Evolutionary conservation across 92 coral and sea anemone genomes (phyloP).

Genomic region (Chrysogorgia sp.): DNA sequence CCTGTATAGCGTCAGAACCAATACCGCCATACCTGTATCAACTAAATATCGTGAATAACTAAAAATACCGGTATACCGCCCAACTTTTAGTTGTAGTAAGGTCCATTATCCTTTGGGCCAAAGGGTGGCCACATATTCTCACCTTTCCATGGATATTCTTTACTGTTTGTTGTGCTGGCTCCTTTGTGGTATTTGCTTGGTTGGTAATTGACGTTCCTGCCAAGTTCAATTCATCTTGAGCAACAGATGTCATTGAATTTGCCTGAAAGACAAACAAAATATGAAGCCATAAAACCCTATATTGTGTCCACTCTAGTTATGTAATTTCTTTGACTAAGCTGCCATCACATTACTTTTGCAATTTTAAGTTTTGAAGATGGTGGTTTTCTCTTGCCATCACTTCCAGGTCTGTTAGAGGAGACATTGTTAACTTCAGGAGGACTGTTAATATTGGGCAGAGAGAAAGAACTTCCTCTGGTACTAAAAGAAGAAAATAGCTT

Average conservation of each 20-base stretch:
- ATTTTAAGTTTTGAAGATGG: slow-evolving; percentile 19
- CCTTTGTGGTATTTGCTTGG: slow-evolving; percentile 48
- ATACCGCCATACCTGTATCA: no score
- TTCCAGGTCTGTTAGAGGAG: slow-evolving; percentile 78
- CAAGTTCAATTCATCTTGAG: slow-evolving; percentile 80
- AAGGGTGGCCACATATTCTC: slow-evolving; percentile 42
- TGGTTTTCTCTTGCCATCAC: slow-evolving; percentile 86
- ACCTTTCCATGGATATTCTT: slow-evolving; percentile 42
- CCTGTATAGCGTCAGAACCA: no score
- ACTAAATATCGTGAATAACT: no score
- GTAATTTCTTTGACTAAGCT: no score
- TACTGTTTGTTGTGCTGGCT: slow-evolving; percentile 18
- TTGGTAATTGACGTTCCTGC: slow-evolving; percentile 88
- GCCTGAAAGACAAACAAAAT: slow-evolving; percentile 47
- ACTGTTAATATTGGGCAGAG: slow-evolving; percentile 83
- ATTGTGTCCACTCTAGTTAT: no score
- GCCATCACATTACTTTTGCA: neutral
- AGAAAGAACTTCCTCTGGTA: slow-evolving; percentile 76
- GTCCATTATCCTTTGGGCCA: no score
- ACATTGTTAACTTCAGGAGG: slow-evolving; percentile 34
- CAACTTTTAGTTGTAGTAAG: no score
- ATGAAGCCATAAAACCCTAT: neutral
- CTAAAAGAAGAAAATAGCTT: slow-evolving; percentile 38
- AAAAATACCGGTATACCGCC: no score
- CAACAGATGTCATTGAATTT: slow-evolving; percentile 68